Conservation (phyloP, 2,888 invertebrate species). For the Sicus ferrugineus region DNA sequence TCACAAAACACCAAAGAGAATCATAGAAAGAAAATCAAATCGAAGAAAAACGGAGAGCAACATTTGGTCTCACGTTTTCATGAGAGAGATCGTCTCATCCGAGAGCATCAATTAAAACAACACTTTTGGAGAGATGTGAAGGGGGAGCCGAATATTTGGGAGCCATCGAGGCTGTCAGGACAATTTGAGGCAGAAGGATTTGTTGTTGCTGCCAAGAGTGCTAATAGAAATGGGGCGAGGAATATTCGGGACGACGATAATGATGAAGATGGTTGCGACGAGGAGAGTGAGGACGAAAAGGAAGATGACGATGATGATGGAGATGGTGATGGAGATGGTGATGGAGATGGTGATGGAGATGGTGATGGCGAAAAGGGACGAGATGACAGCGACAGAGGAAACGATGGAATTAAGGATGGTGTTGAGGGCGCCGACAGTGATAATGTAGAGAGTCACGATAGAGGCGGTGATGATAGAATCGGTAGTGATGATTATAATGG, state of each 20-base stretch:
- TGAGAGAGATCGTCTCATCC: conserved; percentile 64
- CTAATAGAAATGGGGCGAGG: conserved; percentile 52
- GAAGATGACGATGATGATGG: conserved; percentile 15
- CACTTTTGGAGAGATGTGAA: conserved; percentile 40
- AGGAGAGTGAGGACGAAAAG: conserved; percentile 14
- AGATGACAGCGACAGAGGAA: conserved; percentile 50
- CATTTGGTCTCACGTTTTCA: conserved; percentile 62
- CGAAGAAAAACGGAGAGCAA: conserved; percentile 51
- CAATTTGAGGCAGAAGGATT: conserved; percentile 7
- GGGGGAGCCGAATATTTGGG: conserved; percentile 26
- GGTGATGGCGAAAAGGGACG: background rate
- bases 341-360: background rate
- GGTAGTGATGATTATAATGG: background rate
- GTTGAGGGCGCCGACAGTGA: conserved; percentile 17
- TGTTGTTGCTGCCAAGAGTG: conserved; percentile 44
- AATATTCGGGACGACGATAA: conserved; percentile 49
- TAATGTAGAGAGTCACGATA: conserved; percentile 9
- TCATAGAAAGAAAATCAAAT: conserved; percentile 35
- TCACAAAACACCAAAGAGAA: conserved; percentile 13
- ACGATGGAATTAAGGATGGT: conserved; percentile 40
- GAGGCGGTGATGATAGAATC: background rate
- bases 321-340: background rate
- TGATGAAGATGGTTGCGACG: conserved; percentile 39
- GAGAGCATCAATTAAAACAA: conserved; percentile 63
- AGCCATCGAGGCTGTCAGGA: background rate